Percentiles rank a stretch among this genome's conserved stretches.
These are phyloP conservation scores for Epizoanthus illoricatus DNA, from an alignment of 92 coral and sea anemone species.

Conservation along the genomic window DNA sequence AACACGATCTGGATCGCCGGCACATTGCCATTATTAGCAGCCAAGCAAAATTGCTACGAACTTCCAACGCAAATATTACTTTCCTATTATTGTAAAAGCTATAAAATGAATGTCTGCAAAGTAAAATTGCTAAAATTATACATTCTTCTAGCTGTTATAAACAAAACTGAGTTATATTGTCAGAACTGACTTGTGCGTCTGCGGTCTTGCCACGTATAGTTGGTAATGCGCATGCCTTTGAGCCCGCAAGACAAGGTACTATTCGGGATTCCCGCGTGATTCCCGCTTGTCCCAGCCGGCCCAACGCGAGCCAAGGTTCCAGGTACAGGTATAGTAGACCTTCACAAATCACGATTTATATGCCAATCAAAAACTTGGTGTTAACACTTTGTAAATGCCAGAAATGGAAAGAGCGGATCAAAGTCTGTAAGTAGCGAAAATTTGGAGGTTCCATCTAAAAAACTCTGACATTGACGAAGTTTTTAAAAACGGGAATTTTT, in stretches of 20 bases:
- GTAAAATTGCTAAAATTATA: conserved; percentile 1
- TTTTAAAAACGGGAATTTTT: too few relatives aligned
- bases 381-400: too few relatives aligned
- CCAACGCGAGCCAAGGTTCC: too few relatives aligned
- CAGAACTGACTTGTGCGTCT: conserved; percentile 30
- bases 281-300: too few relatives aligned
- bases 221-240: conserved; percentile 23
- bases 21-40: conserved; percentile 1
- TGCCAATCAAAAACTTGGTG: too few relatives aligned
- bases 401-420: too few relatives aligned
- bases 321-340: too few relatives aligned
- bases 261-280: conserved; percentile 4
- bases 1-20: neutral
- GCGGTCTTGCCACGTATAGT: conserved; percentile 46
- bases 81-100: neutral
- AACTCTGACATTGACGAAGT: too few relatives aligned
- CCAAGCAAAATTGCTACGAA: neutral
- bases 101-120: conserved; percentile 10
- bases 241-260: conserved; percentile 6
- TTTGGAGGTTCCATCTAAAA: too few relatives aligned
- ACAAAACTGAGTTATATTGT: neutral
- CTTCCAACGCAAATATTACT: neutral
- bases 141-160: neutral
- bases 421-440: too few relatives aligned
- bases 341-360: too few relatives aligned